Evolutionary conservation across 2,113 vertebrate genomes (phyloP).

Genomic region (Chloropsis cyanopogon): DNA sequence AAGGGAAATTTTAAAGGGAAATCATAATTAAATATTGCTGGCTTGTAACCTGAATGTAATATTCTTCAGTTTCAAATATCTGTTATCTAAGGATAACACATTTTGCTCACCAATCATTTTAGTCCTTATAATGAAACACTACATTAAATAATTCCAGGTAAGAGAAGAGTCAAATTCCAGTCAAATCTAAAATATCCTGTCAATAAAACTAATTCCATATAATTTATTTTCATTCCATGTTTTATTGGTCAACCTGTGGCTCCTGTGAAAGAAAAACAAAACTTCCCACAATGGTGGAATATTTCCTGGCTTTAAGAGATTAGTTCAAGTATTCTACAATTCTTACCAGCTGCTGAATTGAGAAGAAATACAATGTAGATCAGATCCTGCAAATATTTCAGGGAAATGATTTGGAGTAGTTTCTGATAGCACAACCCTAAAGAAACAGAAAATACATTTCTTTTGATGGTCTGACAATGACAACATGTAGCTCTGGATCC

Average conservation of each 20-base stretch:
- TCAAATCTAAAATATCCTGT: neutral
- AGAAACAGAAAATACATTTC: constrained; percentile 36
- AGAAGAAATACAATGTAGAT: neutral
- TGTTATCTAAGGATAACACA: neutral
- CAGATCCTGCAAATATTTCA: neutral
- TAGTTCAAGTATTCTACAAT: neutral
- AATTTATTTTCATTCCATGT: neutral
- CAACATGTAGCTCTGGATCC: constrained; percentile 26
- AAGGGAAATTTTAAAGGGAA: neutral
- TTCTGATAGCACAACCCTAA: constrained; percentile 4
- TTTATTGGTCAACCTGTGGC: neutral
- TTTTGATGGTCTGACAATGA: constrained; percentile 39
- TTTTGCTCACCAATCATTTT: neutral
- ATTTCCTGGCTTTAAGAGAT: neutral
- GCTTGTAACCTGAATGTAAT: neutral
- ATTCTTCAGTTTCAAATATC: neutral
- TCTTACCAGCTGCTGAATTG: neutral
- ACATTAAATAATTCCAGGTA: neutral
- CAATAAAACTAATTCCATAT: neutral
- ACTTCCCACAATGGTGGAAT: neutral
- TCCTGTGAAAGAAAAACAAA: neutral
- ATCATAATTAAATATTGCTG: neutral
- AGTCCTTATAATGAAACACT: neutral
- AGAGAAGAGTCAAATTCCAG: neutral
- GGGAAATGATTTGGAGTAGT: neutral